Conservation (phyloP, 2,797 vertebrate species). For the Chelon labrosus region DNA sequence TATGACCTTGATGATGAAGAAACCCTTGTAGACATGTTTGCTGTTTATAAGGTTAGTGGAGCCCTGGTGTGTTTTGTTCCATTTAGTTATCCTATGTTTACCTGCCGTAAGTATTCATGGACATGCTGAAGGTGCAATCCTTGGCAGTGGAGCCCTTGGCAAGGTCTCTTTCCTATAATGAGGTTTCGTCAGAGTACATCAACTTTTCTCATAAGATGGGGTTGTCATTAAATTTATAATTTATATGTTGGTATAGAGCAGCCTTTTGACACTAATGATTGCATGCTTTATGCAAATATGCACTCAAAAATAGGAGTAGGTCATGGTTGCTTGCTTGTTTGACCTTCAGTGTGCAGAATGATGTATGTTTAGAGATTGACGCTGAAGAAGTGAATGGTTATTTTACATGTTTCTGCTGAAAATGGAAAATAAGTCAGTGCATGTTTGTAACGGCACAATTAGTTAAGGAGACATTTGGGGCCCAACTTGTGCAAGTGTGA, state of each 20-base stretch:
- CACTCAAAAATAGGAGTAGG: background rate
- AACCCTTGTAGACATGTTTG: background rate
- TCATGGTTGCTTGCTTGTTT: background rate
- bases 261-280: constrained; percentile 22
- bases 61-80: constrained; percentile 18
- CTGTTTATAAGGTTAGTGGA: background rate
- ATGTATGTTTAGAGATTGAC: background rate
- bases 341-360: background rate
- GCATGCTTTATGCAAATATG: constrained; percentile 14
- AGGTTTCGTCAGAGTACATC: constrained; percentile 6
- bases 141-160: constrained; percentile 19
- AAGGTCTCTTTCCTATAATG: constrained; percentile 20
- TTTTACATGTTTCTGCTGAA: background rate
- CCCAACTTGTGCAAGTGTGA: too few relatives aligned
- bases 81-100: constrained; percentile 17
- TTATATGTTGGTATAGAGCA: constrained; percentile 12
- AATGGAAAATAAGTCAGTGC: too few relatives aligned
- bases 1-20: background rate
- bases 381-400: background rate
- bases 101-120: background rate
- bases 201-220: constrained; percentile 13
- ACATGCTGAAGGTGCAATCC: constrained; percentile 13
- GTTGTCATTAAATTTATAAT: constrained; percentile 25
- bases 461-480: too few relatives aligned
- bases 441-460: too few relatives aligned